Conservation (phyloP, 2,797 vertebrate species). For the Lagodon rhomboides region DNA sequence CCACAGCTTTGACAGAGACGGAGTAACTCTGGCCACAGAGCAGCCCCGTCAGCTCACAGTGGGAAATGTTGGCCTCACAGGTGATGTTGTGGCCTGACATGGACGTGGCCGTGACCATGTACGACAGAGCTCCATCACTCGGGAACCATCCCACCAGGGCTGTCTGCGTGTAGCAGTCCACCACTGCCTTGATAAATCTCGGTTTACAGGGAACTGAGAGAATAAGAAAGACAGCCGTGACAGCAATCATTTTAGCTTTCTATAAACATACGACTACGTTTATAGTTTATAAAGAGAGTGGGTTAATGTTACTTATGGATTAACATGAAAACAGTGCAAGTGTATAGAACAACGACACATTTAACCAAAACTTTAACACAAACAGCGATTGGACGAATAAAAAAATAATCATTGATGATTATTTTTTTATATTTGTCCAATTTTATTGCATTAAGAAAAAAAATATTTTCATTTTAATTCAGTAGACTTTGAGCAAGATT, state of each 20-base stretch:
- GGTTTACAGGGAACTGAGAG: constrained; percentile 81
- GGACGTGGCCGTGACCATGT: constrained; percentile 60
- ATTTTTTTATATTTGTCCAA: background rate
- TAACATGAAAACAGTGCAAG: background rate
- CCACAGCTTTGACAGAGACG: constrained; percentile 73
- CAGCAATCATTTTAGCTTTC: background rate
- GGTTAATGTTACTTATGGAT: background rate
- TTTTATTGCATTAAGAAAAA: background rate
- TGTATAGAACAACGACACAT: background rate
- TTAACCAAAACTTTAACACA: background rate
- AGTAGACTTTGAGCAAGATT: background rate
- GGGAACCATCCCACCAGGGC: constrained; percentile 78
- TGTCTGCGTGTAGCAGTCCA: constrained; percentile 71
- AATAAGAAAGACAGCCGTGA: background rate
- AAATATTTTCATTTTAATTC: background rate
- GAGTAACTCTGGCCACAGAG: constrained; percentile 82
- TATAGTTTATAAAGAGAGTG: background rate
- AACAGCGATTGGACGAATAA: background rate
- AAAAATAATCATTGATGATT: too few relatives aligned
- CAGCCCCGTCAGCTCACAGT: constrained; percentile 76
- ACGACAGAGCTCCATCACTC: constrained; percentile 76
- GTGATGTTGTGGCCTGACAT: constrained; percentile 49
- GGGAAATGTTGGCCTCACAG: constrained; percentile 70
- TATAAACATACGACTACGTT: background rate
- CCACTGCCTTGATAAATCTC: constrained; percentile 59